phyloP scores from a whole-genome alignment of 2,113 vertebrate species.

The Arenaria interpres region DNA sequence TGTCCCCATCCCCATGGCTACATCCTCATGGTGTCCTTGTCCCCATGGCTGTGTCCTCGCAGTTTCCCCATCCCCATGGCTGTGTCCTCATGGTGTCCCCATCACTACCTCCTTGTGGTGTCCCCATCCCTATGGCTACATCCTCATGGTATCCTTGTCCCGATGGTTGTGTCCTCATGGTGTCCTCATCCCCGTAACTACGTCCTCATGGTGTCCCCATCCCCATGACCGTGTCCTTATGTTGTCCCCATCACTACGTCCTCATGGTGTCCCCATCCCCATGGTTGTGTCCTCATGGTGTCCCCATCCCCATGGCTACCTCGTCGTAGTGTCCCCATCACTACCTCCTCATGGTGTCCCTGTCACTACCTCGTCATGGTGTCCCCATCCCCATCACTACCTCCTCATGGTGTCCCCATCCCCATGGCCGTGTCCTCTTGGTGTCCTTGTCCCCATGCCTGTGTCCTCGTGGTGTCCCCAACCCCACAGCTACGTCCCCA shows the following conservation, averaged over 20 bases:
- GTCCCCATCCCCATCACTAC: too few relatives aligned
- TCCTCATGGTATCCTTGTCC: too few relatives aligned
- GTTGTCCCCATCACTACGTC: not conserved
- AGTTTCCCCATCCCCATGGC: too few relatives aligned
- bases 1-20: not conserved
- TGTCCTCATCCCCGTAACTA: too few relatives aligned
- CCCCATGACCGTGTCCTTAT: too few relatives aligned
- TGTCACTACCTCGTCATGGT: too few relatives aligned
- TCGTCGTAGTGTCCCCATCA: too few relatives aligned
- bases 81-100: rapidly evolving
- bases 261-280: not conserved
- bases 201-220: not conserved
- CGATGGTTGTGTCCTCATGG: too few relatives aligned
- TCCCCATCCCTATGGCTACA: rapidly evolving
- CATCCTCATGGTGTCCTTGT: not conserved
- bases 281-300: rapidly evolving
- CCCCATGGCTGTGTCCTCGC: rapidly evolving
- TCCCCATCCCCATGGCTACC: not conserved
- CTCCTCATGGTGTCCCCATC: not conserved
- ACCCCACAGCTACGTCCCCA: too few relatives aligned
- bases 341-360: too few relatives aligned
- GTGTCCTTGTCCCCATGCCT: too few relatives aligned
- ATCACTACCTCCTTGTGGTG: not conserved
- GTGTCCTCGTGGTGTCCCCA: not conserved
- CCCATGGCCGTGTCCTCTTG: too few relatives aligned